Percentiles rank a stretch among this genome's conserved stretches.
Evolutionary conservation across 2,797 vertebrate genomes (phyloP).

Genomic region (Mormyrus hasselquistii): DNA sequence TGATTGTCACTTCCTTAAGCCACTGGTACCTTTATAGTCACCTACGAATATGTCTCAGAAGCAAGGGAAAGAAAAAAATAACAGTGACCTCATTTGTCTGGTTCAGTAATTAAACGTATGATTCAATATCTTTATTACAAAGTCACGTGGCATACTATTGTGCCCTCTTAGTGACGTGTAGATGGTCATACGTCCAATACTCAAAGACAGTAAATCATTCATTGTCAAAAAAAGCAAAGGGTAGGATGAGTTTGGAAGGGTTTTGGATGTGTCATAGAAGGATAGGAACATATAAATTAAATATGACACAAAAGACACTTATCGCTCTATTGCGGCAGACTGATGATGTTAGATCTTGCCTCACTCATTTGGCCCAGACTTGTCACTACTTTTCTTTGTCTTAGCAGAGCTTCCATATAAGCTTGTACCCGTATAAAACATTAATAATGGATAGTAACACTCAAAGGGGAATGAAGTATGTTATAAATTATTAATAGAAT

Average conservation of each 20-base stretch:
- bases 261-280: background rate
- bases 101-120: background rate
- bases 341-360: background rate
- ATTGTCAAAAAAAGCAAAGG: background rate
- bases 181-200: background rate
- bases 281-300: conserved; percentile 16
- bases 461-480: conserved; percentile 71
- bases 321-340: conserved; percentile 9
- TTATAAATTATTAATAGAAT: conserved; percentile 72
- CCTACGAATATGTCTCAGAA: background rate
- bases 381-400: conserved; percentile 70
- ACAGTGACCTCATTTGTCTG: background rate
- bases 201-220: background rate
- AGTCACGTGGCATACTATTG: background rate
- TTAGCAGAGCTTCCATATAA: conserved; percentile 66
- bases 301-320: background rate
- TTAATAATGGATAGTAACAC: conserved; percentile 73
- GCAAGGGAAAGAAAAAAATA: background rate
- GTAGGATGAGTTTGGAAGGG: background rate
- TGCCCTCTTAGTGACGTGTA: background rate
- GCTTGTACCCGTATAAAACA: conserved; percentile 69
- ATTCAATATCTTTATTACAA: background rate
- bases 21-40: background rate
- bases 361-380: conserved; percentile 48
- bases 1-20: conserved; percentile 4